Conservation (phyloP, 2,797 vertebrate genomes). For the Enteromius treurensis region DNA sequence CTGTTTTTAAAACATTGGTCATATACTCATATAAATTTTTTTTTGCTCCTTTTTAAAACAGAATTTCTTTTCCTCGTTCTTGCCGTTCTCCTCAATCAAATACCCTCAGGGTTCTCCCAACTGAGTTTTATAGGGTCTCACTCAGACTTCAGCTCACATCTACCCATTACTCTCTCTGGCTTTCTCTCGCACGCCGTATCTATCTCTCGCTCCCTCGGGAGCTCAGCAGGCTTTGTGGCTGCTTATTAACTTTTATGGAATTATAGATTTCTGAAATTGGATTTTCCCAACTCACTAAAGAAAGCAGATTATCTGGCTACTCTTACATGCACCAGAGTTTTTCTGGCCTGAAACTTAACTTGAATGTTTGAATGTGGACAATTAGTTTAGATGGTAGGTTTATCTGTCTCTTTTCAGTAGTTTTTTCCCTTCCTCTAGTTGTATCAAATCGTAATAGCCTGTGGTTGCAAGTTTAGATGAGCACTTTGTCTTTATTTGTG, state of each 20-base stretch:
- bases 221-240: conserved; percentile 67
- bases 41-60: conserved; percentile 27
- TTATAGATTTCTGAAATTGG: conserved; percentile 79
- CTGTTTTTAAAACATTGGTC: background rate
- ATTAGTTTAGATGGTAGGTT: conserved; percentile 32
- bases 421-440: background rate
- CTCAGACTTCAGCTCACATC: conserved; percentile 62
- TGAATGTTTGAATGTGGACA: conserved; percentile 46
- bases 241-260: conserved; percentile 78
- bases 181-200: conserved; percentile 47
- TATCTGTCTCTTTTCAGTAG: conserved; percentile 7
- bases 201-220: conserved; percentile 16
- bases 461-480: background rate
- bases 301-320: conserved; percentile 70
- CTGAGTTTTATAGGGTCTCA: conserved; percentile 34
- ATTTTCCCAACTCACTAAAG: conserved; percentile 74
- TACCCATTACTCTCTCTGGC: conserved; percentile 53
- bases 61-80: background rate
- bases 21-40: too few relatives aligned
- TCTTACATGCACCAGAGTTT: conserved; percentile 51
- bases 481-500: background rate
- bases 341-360: conserved; percentile 69
- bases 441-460: background rate
- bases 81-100: background rate
- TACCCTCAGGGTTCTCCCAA: conserved; percentile 26